Evolutionary conservation across 2,113 vertebrate genomes (phyloP).

Genomic region (Origma solitaria): DNA sequence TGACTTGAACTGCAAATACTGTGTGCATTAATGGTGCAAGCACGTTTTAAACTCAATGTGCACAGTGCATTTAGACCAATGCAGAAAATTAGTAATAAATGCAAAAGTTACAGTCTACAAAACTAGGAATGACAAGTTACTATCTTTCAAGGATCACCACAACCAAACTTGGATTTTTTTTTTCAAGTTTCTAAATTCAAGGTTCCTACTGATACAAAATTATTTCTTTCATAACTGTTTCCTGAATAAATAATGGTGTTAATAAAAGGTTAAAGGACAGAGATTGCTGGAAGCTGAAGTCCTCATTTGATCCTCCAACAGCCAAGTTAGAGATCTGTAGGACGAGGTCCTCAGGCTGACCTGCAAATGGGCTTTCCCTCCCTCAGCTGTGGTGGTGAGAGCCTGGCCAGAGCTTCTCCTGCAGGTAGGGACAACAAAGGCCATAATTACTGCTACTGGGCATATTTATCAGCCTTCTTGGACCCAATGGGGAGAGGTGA

Average conservation of each 20-base stretch:
- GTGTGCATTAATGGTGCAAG: neutral
- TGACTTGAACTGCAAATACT: neutral
- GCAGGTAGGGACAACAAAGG: neutral
- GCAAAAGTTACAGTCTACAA: conserved; percentile 49
- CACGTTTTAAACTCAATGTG: conserved; percentile 13
- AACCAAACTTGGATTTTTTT: neutral
- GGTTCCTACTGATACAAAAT: conserved; percentile 22
- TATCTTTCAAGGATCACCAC: conserved; percentile 28
- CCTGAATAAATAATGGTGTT: neutral
- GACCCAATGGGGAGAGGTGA: neutral
- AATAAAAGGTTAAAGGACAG: conserved; percentile 38
- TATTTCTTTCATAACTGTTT: neutral
- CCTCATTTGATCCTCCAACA: neutral
- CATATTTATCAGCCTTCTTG: neutral
- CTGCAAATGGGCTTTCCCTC: neutral
- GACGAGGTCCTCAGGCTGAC: neutral
- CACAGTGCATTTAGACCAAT: neutral
- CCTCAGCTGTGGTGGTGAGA: neutral
- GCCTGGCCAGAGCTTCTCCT: neutral
- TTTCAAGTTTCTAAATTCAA: neutral
- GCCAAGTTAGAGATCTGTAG: neutral
- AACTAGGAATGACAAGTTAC: conserved; percentile 44
- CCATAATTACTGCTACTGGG: neutral
- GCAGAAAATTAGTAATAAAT: conserved; percentile 59
- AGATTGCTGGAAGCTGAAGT: neutral